Conservation (phyloP, 2,888 invertebrate species). For the Monochamus alternatus region DNA sequence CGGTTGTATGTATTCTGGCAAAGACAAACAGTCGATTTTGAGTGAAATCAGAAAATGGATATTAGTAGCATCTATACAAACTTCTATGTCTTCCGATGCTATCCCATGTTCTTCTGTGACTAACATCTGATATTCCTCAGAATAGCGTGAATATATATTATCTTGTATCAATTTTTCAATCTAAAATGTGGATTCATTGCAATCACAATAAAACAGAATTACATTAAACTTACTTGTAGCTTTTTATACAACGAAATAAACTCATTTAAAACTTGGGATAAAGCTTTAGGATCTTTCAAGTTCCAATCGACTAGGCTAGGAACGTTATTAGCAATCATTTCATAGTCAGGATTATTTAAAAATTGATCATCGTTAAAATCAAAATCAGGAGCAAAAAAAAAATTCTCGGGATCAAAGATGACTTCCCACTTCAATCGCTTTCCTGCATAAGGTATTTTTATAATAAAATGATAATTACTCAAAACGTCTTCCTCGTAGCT, state of each 20-base stretch:
- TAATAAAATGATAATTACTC: constrained; percentile 71
- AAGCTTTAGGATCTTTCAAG: constrained; percentile 74
- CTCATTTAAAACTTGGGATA: constrained; percentile 77
- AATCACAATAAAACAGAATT: not conserved
- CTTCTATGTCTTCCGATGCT: constrained; percentile 77
- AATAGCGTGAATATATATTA: constrained; percentile 73
- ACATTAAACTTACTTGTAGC: constrained; percentile 73
- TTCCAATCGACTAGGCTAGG: constrained; percentile 80
- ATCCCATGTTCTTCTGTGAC: constrained; percentile 73
- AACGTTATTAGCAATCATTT: constrained; percentile 72
- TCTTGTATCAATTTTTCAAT: constrained; percentile 68
- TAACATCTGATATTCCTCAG: constrained; percentile 78
- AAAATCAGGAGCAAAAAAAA: constrained; percentile 81
- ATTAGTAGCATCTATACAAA: constrained; percentile 73
- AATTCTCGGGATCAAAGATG: constrained; percentile 75
- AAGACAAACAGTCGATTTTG: constrained; percentile 76
- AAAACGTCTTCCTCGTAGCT: constrained; percentile 37
- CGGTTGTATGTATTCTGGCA: constrained; percentile 73
- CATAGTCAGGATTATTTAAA: constrained; percentile 74
- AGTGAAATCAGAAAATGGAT: constrained; percentile 78
- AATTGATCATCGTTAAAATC: constrained; percentile 82
- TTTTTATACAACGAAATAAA: constrained; percentile 76
- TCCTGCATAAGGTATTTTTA: constrained; percentile 82
- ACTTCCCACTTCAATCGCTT: constrained; percentile 80
- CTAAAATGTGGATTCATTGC: constrained; percentile 41